These are phyloP conservation scores for Perca fluviatilis DNA, from an alignment of 2,113 vertebrate species.

Conservation along the genomic window DNA sequence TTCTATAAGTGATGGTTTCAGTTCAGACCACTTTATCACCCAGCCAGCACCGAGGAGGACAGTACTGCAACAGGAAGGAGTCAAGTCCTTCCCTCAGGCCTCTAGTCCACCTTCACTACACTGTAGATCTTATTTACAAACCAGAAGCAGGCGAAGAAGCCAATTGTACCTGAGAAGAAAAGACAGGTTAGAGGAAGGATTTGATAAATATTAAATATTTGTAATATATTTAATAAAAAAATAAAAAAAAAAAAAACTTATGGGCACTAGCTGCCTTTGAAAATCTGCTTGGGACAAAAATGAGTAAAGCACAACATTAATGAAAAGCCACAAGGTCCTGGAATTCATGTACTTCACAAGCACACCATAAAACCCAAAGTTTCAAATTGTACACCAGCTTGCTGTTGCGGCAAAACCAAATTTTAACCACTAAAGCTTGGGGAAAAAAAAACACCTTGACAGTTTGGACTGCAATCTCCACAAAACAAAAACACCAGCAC, in stretches of 20 bases:
- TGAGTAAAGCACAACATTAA: not conserved
- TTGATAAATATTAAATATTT: not conserved
- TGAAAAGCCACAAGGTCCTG: not conserved
- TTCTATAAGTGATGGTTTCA: constrained; percentile 61
- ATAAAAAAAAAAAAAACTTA: not conserved
- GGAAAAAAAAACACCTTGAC: constrained; percentile 39
- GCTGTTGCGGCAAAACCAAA: not conserved
- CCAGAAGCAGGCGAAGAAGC: constrained; percentile 99
- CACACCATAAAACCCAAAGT: not conserved
- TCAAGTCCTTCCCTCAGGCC: constrained; percentile 48
- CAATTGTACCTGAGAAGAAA: constrained; percentile 91
- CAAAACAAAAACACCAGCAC: not conserved
- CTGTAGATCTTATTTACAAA: constrained; percentile 99
- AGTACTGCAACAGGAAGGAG: constrained; percentile 33
- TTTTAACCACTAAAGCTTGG: constrained; percentile 13
- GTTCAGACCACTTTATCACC: constrained; percentile 56
- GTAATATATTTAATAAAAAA: no score
- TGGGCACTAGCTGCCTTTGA: not conserved
- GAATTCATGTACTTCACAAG: not conserved
- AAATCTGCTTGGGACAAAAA: not conserved
- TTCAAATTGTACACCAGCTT: constrained; percentile 1
- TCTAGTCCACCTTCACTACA: constrained; percentile 98
- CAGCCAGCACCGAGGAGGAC: constrained; percentile 46
- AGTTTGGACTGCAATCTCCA: constrained; percentile 1
- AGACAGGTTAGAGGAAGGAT: constrained; percentile 1